Conservation (phyloP, 2,888 invertebrate species). For the Exocentrus adspersus region DNA sequence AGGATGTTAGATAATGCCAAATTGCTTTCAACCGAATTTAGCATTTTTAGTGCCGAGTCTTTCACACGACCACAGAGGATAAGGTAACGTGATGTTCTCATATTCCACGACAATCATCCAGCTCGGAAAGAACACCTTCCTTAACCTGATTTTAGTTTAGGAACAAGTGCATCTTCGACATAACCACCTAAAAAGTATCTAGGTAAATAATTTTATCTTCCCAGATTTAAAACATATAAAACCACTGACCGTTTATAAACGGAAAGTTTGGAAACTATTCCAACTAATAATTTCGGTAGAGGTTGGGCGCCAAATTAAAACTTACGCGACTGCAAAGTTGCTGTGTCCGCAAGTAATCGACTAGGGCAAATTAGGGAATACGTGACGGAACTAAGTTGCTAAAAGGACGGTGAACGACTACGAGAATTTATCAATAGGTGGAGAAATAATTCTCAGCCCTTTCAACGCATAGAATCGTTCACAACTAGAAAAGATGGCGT, state of each 20-base stretch:
- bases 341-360: conserved; percentile 40
- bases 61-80: too few species aligned
- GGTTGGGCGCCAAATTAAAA: conserved; percentile 38
- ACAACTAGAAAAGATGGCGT: too few species aligned
- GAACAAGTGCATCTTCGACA: too few species aligned
- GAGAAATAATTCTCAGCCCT: conserved; percentile 43
- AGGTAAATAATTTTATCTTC: too few species aligned
- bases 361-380: conserved; percentile 44
- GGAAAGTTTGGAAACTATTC: neutral
- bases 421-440: conserved; percentile 17
- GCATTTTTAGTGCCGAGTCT: too few species aligned
- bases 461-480: too few species aligned
- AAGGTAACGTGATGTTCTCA: too few species aligned
- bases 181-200: too few species aligned
- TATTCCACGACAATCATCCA: too few species aligned
- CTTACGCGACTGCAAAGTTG: conserved; percentile 44
- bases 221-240: neutral
- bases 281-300: conserved; percentile 23
- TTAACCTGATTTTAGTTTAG: too few species aligned
- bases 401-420: conserved; percentile 18
- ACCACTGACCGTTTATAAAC: neutral
- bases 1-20: conserved; percentile 41
- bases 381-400: conserved; percentile 39
- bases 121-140: too few species aligned
- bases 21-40: too few species aligned